Evolutionary conservation across 2,113 vertebrate species (phyloP).

Genomic region (Halcyon malimbica): DNA sequence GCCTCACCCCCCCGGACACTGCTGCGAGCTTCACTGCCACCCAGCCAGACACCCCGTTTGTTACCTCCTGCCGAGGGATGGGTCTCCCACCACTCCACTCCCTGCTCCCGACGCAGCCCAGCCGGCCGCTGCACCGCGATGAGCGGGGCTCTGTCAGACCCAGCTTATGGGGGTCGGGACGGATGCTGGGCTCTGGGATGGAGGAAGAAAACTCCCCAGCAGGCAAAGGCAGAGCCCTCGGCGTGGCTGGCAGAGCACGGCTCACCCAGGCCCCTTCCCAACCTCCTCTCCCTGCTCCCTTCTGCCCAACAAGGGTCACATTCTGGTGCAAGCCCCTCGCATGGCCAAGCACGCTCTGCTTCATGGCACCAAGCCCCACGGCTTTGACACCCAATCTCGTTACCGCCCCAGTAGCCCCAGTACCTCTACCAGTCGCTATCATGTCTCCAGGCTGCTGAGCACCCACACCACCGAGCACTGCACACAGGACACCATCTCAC

Average conservation of each 20-base stretch:
- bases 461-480: fast-evolving
- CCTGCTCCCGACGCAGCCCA: fast-evolving
- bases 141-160: neutral
- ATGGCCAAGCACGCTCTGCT: neutral
- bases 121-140: fast-evolving
- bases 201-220: fast-evolving
- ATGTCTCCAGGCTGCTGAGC: neutral
- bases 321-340: neutral
- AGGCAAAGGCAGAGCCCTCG: neutral
- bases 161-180: too few species aligned
- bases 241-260: fast-evolving
- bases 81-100: neutral
- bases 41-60: too few species aligned
- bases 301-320: fast-evolving
- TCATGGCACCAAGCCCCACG: fast-evolving
- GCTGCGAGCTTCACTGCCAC: fast-evolving
- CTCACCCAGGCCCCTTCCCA: fast-evolving
- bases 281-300: neutral
- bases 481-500: fast-evolving
- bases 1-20: fast-evolving
- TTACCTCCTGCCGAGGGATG: neutral
- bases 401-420: neutral
- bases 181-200: neutral
- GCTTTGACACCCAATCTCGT: fast-evolving
- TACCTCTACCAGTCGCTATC: neutral